Evolutionary conservation across 2,888 invertebrate species (phyloP).

Genomic region (Oscheius sp.): DNA sequence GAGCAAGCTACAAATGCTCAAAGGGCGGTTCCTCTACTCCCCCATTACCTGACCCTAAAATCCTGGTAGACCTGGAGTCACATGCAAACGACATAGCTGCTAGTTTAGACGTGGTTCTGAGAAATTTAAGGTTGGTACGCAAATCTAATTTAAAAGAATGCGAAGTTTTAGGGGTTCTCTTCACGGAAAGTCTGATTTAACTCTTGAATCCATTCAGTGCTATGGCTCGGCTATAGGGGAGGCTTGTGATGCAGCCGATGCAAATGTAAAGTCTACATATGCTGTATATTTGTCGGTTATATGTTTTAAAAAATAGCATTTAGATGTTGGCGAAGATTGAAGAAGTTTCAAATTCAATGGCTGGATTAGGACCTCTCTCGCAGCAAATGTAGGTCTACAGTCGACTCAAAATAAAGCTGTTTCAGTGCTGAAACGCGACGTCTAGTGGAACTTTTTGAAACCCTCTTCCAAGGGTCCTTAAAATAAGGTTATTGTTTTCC

Average conservation of each 20-base stretch:
- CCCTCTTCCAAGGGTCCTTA: slow-evolving; percentile 49
- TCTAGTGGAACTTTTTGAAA: slow-evolving; percentile 63
- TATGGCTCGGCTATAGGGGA: slow-evolving; percentile 56
- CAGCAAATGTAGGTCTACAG: slow-evolving; percentile 56
- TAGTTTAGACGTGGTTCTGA: slow-evolving; percentile 60
- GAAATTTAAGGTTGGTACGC: slow-evolving; percentile 58
- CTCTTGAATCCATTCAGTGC: slow-evolving; percentile 63
- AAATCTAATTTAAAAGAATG: neutral
- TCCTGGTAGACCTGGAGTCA: slow-evolving; percentile 60
- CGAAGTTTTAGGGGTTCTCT: slow-evolving; percentile 50
- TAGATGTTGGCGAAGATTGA: slow-evolving; percentile 66
- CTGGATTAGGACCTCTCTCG: slow-evolving; percentile 55
- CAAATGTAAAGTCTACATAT: slow-evolving; percentile 62
- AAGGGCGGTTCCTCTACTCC: neutral
- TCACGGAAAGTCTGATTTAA: slow-evolving; percentile 65
- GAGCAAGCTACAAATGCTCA: slow-evolving; percentile 36
- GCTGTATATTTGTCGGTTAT: slow-evolving; percentile 39
- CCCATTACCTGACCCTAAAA: slow-evolving; percentile 46
- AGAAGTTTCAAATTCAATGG: slow-evolving; percentile 63
- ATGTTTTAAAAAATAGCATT: neutral
- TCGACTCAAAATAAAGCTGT: slow-evolving; percentile 4
- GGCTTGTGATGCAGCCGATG: slow-evolving; percentile 65
- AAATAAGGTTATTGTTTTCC: slow-evolving; percentile 18
- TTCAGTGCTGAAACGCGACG: slow-evolving; percentile 64
- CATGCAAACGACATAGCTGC: slow-evolving; percentile 62